Percentiles rank a stretch among this genome's conserved stretches.
phyloP scores from a whole-genome alignment of 2,797 vertebrate genomes.

The Columba guinea region DNA sequence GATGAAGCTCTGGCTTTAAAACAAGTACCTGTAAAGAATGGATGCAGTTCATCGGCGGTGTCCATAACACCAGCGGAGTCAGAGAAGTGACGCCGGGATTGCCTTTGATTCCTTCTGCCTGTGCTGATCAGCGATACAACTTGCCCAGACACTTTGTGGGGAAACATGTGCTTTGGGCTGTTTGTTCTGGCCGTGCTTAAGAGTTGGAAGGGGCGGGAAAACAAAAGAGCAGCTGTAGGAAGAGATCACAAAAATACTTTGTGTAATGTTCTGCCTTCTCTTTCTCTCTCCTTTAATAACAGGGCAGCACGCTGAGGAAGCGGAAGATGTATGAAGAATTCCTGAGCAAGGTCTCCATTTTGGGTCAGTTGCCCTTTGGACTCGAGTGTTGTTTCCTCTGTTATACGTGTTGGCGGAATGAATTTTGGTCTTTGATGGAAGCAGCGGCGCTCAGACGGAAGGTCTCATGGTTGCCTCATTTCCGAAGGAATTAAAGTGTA shows the following conservation, averaged over 20 bases:
- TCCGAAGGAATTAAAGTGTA: not conserved
- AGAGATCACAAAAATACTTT: slow-evolving; percentile 62
- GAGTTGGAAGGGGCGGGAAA: not conserved
- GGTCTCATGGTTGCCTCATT: not conserved
- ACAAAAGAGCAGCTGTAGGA: slow-evolving; percentile 47
- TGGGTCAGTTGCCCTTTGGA: slow-evolving; percentile 82
- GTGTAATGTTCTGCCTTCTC: not conserved
- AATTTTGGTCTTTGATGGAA: slow-evolving; percentile 12
- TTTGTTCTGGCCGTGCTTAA: slow-evolving; percentile 46
- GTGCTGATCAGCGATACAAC: slow-evolving; percentile 41
- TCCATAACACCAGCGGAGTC: slow-evolving; percentile 35
- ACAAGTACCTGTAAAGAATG: slow-evolving; percentile 15
- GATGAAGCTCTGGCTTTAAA: slow-evolving; percentile 4
- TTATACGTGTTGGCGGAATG: not conserved
- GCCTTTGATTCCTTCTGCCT: slow-evolving; percentile 45
- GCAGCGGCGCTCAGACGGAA: not conserved
- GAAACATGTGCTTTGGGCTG: slow-evolving; percentile 47
- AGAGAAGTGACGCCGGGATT: slow-evolving; percentile 12
- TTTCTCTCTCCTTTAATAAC: slow-evolving; percentile 59
- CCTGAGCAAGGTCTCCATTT: slow-evolving; percentile 96
- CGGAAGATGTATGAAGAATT: slow-evolving; percentile 98
- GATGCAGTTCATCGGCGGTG: not conserved
- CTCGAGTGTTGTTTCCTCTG: not conserved
- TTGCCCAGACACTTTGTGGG: slow-evolving; percentile 57
- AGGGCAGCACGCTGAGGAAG: slow-evolving; percentile 96